Base-by-base conservation (phyloP, 2,797 vertebrate genomes). In the Paedocypris micromegethes region DNA sequence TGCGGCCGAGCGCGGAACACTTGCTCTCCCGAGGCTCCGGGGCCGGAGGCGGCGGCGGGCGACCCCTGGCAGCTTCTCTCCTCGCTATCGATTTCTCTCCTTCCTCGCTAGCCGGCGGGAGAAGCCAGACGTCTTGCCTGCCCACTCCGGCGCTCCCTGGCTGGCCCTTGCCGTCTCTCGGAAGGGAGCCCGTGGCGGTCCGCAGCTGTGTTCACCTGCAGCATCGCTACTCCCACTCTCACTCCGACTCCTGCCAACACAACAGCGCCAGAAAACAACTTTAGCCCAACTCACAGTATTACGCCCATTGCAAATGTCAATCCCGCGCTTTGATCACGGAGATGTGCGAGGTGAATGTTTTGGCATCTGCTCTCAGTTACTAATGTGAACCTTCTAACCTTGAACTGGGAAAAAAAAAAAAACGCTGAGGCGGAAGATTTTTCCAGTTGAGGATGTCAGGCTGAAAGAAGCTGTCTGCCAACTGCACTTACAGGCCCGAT, bases 21-120 rank as follows among this genome's bases (percentile, higher is more conserved):
- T 63, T 6, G 43, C 72, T 82, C 82, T 90, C 88, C 88, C 88
- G 82, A 79, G 83, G 85, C 86, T 84, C 86, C 40, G 48, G 74
- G 85, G 86, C 86, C 87, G 79, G 83, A 85, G 89, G 89, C 88
- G 51, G 84, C 85, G 72, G 78, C 86, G 86, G 85, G 82, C 82
- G 88, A 91, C 88, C 89, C 87, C 87, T 88, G 87, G 88, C 88
- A 77, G 86, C 87, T 85, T 90, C 85, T 86, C 86, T 90, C 85
- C 87, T 86, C 83, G 72, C 73, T 88, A 91, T 91, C 86, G 89
- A 91, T 91, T 90, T 88, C 84, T 84, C 81, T 83, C 84, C 84
- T 85, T 84, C 84, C 80, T 70, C 77, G 79, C 79, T 88, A 79
- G 89, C 90, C 85, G 78, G 84, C 85, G 88, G 90, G 87, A 83